Percentiles rank a stretch among this genome's conserved stretches.
These are phyloP conservation scores for Lathamus discolor DNA, from an alignment of 2,113 vertebrate genomes.

Conservation along the genomic window DNA sequence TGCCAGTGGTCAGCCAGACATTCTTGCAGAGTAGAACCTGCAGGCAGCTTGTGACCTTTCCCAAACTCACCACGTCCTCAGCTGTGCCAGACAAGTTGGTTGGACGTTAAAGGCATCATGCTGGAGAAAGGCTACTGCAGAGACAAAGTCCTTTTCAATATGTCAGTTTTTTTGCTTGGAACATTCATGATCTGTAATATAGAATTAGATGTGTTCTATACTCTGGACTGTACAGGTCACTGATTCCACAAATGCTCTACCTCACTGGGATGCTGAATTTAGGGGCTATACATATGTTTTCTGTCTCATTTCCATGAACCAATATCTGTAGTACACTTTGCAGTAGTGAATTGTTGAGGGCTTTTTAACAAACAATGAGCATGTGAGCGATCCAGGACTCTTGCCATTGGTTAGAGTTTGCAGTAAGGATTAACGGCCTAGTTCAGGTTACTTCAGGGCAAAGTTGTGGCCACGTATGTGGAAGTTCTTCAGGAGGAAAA, in stretches of 20 bases:
- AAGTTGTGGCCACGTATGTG: too few species aligned
- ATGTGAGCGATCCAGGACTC: too few species aligned
- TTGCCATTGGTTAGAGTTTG: too few species aligned
- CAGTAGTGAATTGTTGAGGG: neutral
- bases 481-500: too few species aligned
- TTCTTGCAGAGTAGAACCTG: neutral
- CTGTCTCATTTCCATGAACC: neutral
- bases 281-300: neutral
- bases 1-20: neutral
- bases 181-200: neutral
- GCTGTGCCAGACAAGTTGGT: neutral
- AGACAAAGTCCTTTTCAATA: neutral
- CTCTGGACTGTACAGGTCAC: neutral
- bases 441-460: too few species aligned
- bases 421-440: too few species aligned
- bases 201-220: neutral
- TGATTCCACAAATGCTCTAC: neutral
- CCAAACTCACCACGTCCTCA: neutral
- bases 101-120: rapidly evolving
- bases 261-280: neutral
- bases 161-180: neutral
- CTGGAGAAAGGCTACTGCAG: neutral
- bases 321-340: neutral
- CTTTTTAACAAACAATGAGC: too few species aligned
- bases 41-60: neutral